Evolutionary conservation across 2,797 vertebrate genomes (phyloP), one percentile per base, ranked within the genome.

Genomic region (Muscicapa comitata): DNA sequence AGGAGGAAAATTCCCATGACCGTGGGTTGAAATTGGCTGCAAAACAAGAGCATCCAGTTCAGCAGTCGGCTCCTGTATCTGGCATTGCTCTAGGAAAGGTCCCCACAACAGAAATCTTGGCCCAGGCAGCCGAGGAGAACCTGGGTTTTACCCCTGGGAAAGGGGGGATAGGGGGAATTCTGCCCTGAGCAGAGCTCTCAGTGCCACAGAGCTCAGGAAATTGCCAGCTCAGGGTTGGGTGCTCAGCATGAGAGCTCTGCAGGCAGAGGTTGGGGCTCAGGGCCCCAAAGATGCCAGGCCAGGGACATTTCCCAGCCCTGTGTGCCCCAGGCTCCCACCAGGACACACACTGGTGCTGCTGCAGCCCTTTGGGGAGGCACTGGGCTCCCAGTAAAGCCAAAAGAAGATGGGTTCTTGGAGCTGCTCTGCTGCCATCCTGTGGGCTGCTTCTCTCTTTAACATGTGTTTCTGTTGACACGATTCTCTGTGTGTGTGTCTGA

Each of bases 1-100:
- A 94, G 95, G 98, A 96, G 68, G 98, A 97, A 93, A 97, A 98
- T 75, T 98, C 98, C 98, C 97, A 98, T 75, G 97, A 97, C 50
- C 98, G 95, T 74, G 97, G 97, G 61, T 97, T 98, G 96, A 98
- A 98, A 97, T 96, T 98, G 76, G 98, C 98, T 98, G 96, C 72
- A 80, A 88, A 90, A 96, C 79, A 91, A 97, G 82, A 95, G 92
- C 93, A 97, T 94, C 87, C 93, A 95, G 91, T 92, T 96, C 76
- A 90, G 95, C 77, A 91, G 63, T 87, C 0, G 42, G 93, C 91
- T 91, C 78, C 74, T 90, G 71, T 63, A 42, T 65, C 91, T 92
- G 79, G 57, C 65, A 35, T 37, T 92, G 92, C 83, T 94, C 83
- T 71, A 15, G 66, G 58, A 57, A 84, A 53, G 76, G 54, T 62